Base-by-base conservation (phyloP, 2,888 invertebrate species). In the Rhagophthalmus giganteus region DNA sequence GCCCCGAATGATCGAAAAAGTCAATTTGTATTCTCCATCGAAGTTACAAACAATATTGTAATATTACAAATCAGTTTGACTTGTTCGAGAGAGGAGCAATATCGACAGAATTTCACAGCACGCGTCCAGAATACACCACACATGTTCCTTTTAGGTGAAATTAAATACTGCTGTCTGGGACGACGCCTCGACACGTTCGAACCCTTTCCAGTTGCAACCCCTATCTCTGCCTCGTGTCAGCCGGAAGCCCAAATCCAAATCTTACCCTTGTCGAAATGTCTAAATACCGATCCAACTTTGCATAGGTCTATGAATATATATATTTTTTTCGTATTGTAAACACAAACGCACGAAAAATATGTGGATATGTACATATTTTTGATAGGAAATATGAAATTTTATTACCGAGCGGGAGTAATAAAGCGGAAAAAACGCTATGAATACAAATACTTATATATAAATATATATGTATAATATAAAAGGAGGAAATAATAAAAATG, bases 131-230 rank as follows among this genome's bases (percentile, higher is more conserved):
- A 25, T 40, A 25, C 14, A 33, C 15, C 52, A 39, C 45, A 45
- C 35, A 40, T 49, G 45, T 44, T 45, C 20, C 20, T 24, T 28
- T n/a, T 8, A 7, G 20, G 34, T 27, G 40, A 48, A 53, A 53
- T 53, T 46, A 53, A 53, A 53, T 53, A 53, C 53, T 48, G 38
- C 53, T 53, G 48, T 48, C 48, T 38, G 42, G 25, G 28, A 37
- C n/a, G 31, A 39, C 26, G 44, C 31, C 45, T 32, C 31, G 47
- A 39, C 47, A 32, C 24, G 38, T 47, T 28, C 39, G 12, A 35
- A 39, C 39, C 32, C 26, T 47, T 33, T 15, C 11, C 2, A 5
- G 5, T 32, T 5, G 15, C 39, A 26, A 38, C 45, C 34, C 42
- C 42, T 44, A 44, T 44, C 33, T 31, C 14, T 33, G 33, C 16